Base-by-base conservation (phyloP, 2,113 vertebrate species). In the Mirza zaza region DNA sequence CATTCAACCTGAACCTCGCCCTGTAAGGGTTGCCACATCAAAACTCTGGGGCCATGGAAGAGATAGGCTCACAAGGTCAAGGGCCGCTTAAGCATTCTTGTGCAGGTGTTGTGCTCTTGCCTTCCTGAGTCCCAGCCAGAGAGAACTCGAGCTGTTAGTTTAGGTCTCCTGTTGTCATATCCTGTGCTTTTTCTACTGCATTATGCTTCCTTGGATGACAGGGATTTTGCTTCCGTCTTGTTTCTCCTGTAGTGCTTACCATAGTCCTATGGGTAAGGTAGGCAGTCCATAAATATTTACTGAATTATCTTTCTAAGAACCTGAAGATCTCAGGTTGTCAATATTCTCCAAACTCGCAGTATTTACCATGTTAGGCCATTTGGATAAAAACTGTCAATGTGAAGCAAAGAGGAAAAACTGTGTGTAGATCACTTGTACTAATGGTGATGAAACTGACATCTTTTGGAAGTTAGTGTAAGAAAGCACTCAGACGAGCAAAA, bases 381-480 rank as follows among this genome's bases (percentile, higher is more conserved):
- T 61, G 17, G 32, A 63, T n/a, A 87, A 59, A 59, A 88, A 55
- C 45, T 68, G 42, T 68, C 29, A 52, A 2, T 75, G 8, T 29
- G 77, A 45, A 21, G 93, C 39, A 36, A 68, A 52, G 13, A 91
- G 21, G 25, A 91, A 50, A 87, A 48, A 77, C 23, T 93, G 2
- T n/a, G 7, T 39, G 20, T 71, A 29, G 65, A 80, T 70, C 68
- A 57, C 21, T 42, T 59, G 12, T 65, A 81, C 42, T 48, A 25
- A 34, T n/a, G 65, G 48, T 12, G n/a, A 68, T 36, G 29, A 97
- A 77, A 92, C 65, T 14, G 88, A 67, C 18, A 1, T 85, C 36
- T 85, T 88, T 92, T 48, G 79, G 55, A 89, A 97, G n/a, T 83
- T 71, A 17, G 10, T 76, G 65, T 67, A 45, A 84, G 76, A 65